Base-by-base conservation (phyloP, 1,140 invertebrate species). In the Plutomurus gul region DNA sequence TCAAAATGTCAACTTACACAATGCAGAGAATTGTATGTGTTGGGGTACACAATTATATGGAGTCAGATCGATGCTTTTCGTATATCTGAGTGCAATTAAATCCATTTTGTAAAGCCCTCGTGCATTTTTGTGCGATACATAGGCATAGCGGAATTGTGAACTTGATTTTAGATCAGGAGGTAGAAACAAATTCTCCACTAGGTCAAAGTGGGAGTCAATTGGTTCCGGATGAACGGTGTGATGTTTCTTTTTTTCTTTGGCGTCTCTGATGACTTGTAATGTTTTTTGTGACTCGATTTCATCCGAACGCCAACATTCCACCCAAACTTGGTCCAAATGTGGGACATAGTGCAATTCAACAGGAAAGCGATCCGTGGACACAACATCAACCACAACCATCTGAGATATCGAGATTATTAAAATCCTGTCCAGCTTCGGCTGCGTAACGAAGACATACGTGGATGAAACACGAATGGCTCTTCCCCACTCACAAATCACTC, bases 211-310 rank as follows among this genome's bases (percentile, higher is more conserved):
- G 84, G 92, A 92, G 84, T 93, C 92, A 36, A 94, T 92, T 3
- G 93, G 92, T 85, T 94, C 92, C 0, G 92, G 92, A 85, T 94
- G 93, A 1, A 94, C 92, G 0, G 92, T 91, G 84, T 92, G 91
- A 84, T 94, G 93, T 85, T 93, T 92, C 79, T 90, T 89, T 85
- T 92, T 92, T 85, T 93, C 90, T 16, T 90, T 90, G 46, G 92
- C 92, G 85, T 93, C 92, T 27, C 92, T 86, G 80, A 95, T 93
- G 10, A 94, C 91, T 85, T 92, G 90, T 72, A 94, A 89, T 1
- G 93, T 94, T 86, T 93, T 93, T 43, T 90, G 88, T 7, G 91
- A 91, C 71, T 88, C 86, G 82, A 90, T 88, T 76, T 88, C 87
- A 30, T 89, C 87, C 16, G 87, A 88, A 25, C 91, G 88, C 92